phyloP scores from a whole-genome alignment of 37 sponge, comb jelly and placozoan genomes.

The Trichoplax adhaerens region DNA sequence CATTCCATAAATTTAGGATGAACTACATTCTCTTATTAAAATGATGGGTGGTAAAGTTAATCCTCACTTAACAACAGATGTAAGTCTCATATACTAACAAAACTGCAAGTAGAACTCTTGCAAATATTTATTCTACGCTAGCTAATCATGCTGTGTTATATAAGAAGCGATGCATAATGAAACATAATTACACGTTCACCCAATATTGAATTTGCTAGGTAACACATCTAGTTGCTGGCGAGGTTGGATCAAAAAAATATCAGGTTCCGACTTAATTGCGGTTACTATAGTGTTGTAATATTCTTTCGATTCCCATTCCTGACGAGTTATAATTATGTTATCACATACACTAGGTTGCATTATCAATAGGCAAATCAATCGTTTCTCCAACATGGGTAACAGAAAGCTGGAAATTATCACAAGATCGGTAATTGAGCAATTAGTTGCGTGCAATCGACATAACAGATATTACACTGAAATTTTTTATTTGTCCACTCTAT shows the following conservation, averaged over 20 bases:
- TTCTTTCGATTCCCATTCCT: neutral
- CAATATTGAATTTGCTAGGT: conserved; percentile 5
- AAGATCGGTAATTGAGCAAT: too few species aligned
- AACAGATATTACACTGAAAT: too few species aligned
- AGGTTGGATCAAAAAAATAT: conserved; percentile 70
- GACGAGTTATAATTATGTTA: neutral
- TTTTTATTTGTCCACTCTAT: too few species aligned
- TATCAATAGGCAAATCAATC: conserved; percentile 37
- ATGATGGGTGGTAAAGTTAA: conserved; percentile 58
- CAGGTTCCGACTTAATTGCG: conserved; percentile 11
- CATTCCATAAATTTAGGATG: conserved; percentile 9
- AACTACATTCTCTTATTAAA: conserved; percentile 22
- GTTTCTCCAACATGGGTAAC: conserved; percentile 65
- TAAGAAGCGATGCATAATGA: too few species aligned
- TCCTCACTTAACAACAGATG: conserved; percentile 34
- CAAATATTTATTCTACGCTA: too few species aligned
- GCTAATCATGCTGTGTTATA: too few species aligned
- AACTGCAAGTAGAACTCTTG: too few species aligned
- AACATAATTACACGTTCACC: too few species aligned
- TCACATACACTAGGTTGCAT: conserved; percentile 31
- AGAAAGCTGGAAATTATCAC: neutral
- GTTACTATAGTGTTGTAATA: neutral
- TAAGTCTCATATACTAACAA: conserved; percentile 5
- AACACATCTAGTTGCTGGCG: conserved; percentile 75
- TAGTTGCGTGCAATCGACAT: too few species aligned